Conservation (phyloP, 1,140 invertebrate species). For the Dendrolimus punctatus region DNA sequence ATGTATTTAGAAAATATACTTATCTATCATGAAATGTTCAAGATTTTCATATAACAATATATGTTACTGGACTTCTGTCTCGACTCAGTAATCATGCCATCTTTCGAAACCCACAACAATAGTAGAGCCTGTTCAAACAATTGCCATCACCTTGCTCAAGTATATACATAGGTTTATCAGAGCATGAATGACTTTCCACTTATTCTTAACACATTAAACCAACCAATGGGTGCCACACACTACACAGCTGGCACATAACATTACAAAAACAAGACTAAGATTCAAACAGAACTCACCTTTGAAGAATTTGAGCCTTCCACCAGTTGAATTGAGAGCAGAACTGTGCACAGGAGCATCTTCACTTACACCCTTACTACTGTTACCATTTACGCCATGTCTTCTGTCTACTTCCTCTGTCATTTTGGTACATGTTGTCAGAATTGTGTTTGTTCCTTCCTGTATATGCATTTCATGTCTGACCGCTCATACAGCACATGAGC, state of each 20-base stretch:
- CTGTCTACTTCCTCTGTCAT: constrained; percentile 77
- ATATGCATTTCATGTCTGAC: constrained; percentile 72
- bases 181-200: constrained; percentile 71
- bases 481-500: constrained; percentile 55
- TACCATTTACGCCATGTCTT: constrained; percentile 77
- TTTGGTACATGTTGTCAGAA: constrained; percentile 78
- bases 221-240: constrained; percentile 1
- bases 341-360: constrained; percentile 52
- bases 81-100: constrained; percentile 28
- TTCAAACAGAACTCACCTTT: constrained; percentile 64
- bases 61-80: constrained; percentile 21
- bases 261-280: background rate
- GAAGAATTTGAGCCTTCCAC: constrained; percentile 76
- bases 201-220: constrained; percentile 30
- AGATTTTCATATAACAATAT: constrained; percentile 1
- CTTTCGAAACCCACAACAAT: constrained; percentile 61
- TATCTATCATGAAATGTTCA: too few relatives aligned
- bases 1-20: too few relatives aligned
- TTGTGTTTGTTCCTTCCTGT: constrained; percentile 71
- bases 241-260: background rate
- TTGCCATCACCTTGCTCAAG: constrained; percentile 52
- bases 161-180: constrained; percentile 64
- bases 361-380: constrained; percentile 65
- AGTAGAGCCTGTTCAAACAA: constrained; percentile 52
- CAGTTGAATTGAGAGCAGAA: constrained; percentile 48